Evolutionary conservation across 2,113 vertebrate species (phyloP).

Genomic region (Cervus canadensis): DNA sequence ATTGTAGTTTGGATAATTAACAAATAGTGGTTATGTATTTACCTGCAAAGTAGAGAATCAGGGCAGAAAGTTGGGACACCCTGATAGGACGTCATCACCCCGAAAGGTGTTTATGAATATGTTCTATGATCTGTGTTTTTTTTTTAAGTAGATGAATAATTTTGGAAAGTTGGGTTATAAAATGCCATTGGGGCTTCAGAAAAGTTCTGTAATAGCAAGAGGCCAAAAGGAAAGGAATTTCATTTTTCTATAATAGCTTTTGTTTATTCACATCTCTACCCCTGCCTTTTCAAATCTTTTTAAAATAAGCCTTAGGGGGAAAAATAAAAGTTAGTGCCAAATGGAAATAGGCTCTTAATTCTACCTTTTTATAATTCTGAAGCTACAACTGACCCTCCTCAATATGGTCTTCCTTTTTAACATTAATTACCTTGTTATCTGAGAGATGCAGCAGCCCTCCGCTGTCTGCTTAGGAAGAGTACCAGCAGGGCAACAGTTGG

Average conservation of each 20-base stretch:
- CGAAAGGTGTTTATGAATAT: background rate
- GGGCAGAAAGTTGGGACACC: background rate
- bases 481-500: conserved; percentile 63
- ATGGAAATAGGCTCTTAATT: conserved; percentile 58
- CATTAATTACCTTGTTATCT: conserved; percentile 77
- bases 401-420: conserved; percentile 62
- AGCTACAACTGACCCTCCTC: conserved; percentile 63
- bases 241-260: conserved; percentile 52
- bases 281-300: conserved; percentile 55
- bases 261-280: conserved; percentile 45
- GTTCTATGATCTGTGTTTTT: background rate
- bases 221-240: conserved; percentile 53
- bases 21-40: background rate
- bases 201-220: conserved; percentile 27
- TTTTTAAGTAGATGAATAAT: conserved; percentile 18
- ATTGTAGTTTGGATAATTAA: background rate
- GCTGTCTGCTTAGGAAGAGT: conserved; percentile 61
- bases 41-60: background rate
- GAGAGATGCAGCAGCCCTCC: conserved; percentile 68
- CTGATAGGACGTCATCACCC: background rate
- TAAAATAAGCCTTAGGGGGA: conserved; percentile 43
- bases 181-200: background rate
- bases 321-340: conserved; percentile 26
- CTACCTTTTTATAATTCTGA: conserved; percentile 64
- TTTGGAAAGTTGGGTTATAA: conserved; percentile 34